Evolutionary conservation across 2,113 vertebrate species (phyloP).

Genomic region (Seriola aureovittata): DNA sequence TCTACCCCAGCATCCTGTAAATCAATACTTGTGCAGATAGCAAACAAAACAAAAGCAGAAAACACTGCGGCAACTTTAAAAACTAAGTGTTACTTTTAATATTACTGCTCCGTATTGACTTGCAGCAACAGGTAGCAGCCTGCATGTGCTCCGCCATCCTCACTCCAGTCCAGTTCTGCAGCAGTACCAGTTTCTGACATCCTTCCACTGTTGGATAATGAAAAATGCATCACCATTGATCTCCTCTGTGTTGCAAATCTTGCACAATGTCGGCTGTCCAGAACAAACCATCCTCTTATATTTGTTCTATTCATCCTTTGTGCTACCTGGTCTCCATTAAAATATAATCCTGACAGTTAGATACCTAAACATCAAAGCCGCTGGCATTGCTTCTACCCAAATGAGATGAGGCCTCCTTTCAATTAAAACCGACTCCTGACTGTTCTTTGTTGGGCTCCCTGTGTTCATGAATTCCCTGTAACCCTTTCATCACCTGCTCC

Average conservation of each 20-base stretch:
- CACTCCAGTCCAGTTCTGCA: constrained; percentile 22
- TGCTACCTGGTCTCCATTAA: constrained; percentile 68
- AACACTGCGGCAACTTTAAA: constrained; percentile 1
- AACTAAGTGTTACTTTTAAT: neutral
- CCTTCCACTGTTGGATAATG: constrained; percentile 39
- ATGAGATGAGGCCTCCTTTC: constrained; percentile 58
- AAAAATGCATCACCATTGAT: constrained; percentile 72
- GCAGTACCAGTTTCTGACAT: constrained; percentile 35
- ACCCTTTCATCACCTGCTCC: constrained; percentile 70
- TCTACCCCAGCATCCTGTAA: neutral
- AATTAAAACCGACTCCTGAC: constrained; percentile 77
- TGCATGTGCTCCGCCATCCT: neutral
- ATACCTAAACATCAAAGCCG: constrained; percentile 70
- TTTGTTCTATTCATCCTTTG: constrained; percentile 52
- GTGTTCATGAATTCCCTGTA: constrained; percentile 32
- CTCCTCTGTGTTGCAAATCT: constrained; percentile 49
- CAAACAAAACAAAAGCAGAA: constrained; percentile 13
- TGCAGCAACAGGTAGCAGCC: constrained; percentile 31
- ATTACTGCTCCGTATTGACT: constrained; percentile 1
- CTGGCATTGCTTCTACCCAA: constrained; percentile 24
- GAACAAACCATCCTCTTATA: constrained; percentile 62
- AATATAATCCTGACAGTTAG: constrained; percentile 63
- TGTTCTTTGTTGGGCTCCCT: constrained; percentile 37
- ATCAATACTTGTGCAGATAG: neutral
- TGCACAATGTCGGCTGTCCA: constrained; percentile 41